These are phyloP conservation scores for Melanotaenia maccullochi DNA, from an alignment of 2,797 vertebrate species.

Conservation along the genomic window DNA sequence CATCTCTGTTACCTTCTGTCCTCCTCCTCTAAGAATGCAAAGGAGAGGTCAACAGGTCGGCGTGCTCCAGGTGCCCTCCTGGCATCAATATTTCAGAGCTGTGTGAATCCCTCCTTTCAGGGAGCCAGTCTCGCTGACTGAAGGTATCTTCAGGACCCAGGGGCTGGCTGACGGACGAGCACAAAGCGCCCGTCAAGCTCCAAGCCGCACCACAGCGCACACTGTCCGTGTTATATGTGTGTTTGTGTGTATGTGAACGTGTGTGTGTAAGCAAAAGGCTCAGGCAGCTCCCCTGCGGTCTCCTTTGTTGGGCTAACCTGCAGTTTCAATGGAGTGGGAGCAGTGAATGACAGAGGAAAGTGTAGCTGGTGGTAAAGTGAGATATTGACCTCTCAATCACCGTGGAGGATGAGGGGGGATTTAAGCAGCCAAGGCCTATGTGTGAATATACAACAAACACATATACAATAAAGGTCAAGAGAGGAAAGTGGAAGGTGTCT, in stretches of 20 bases:
- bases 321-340: constrained; percentile 90
- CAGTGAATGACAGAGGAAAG: constrained; percentile 91
- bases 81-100: constrained; percentile 92
- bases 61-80: constrained; percentile 86
- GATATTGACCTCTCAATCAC: constrained; percentile 95
- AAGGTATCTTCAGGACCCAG: constrained; percentile 94
- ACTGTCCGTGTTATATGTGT: constrained; percentile 54
- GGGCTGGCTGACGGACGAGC: constrained; percentile 93
- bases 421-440: constrained; percentile 32
- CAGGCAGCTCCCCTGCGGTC: constrained; percentile 85
- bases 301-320: constrained; percentile 92
- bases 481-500: constrained; percentile 12
- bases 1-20: constrained; percentile 33
- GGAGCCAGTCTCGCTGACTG: constrained; percentile 87
- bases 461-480: constrained; percentile 19
- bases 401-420: constrained; percentile 76
- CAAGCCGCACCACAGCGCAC: constrained; percentile 47
- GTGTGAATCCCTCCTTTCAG: constrained; percentile 90
- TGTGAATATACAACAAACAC: constrained; percentile 39
- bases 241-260: constrained; percentile 41
- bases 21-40: constrained; percentile 62
- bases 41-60: constrained; percentile 90
- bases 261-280: constrained; percentile 86
- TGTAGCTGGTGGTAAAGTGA: constrained; percentile 90
- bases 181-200: constrained; percentile 90